Evolutionary conservation across 2,113 vertebrate genomes (phyloP), one percentile per base, ranked within the genome.

Genomic region (Pycnonotus jocosus): DNA sequence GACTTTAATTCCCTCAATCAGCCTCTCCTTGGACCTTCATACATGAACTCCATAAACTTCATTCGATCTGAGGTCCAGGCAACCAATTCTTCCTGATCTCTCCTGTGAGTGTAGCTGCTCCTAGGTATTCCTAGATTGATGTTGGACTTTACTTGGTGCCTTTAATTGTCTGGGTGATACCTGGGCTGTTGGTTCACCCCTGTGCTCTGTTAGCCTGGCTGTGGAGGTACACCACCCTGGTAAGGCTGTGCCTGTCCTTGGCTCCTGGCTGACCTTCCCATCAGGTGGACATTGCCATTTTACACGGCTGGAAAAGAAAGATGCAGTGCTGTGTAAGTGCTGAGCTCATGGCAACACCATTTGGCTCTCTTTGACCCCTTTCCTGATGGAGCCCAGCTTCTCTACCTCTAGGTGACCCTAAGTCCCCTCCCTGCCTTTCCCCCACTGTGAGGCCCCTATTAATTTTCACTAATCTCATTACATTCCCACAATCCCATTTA

Each of bases 361-460:
- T 22, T 64, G 61, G 7, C 28, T 85, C 14, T 35, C 37, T 72
- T 45, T 60, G 47, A 15, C 40, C 10, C 19, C 1, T 1, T 10
- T 73, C 23, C 54, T 69, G 53, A 19, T 40, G 33, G 15, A 92
- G 4, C 7, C 8, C 18, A 64, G 23, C 28, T 60, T n/a, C 35
- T 11, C 22, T 22, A 23, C 10, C 37, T 37, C 9, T 16, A 35
- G 2, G 10, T 62, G 28, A 57, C 50, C 25, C 24, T 66, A 30
- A 35, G 33, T 22, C 14, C 16, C 2, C 18, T 69, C 45, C 16
- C 44, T 48, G 27, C 21, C 21, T 42, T 81, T 35, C 17, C 17
- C 56, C 4, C 1, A 10, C 11, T 2, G 1, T 20, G 19, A 76
- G 13, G 14, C 25, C 13, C 21, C 40, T 30, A 38, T 24, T 12